These are phyloP conservation scores for Leucoma salicis DNA, from an alignment of 2,888 invertebrate genomes.

Conservation along the genomic window DNA sequence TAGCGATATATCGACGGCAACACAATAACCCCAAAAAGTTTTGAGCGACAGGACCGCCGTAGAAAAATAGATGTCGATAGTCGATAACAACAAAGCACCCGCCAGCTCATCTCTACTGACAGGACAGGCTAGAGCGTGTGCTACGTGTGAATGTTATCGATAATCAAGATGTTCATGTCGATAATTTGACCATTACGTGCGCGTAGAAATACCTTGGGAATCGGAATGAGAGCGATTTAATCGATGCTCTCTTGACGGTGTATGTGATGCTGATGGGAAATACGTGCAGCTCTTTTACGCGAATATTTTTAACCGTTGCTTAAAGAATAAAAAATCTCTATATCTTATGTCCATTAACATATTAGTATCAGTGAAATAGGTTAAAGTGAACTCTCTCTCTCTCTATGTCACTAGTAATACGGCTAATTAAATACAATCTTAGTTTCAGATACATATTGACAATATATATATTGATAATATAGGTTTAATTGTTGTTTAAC, in stretches of 20 bases:
- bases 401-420: too few species aligned
- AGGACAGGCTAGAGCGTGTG: slow-evolving; percentile 71
- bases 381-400: too few species aligned
- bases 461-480: too few species aligned
- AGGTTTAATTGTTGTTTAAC: too few species aligned
- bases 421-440: too few species aligned
- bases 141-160: slow-evolving; percentile 81
- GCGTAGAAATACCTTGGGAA: slow-evolving; percentile 58
- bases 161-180: slow-evolving; percentile 68
- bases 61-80: slow-evolving; percentile 73
- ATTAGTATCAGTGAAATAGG: too few species aligned
- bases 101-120: slow-evolving; percentile 74
- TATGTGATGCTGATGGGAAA: slow-evolving; percentile 14
- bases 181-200: slow-evolving; percentile 72
- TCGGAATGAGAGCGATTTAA: slow-evolving; percentile 56
- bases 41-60: slow-evolving; percentile 81
- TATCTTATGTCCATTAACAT: too few species aligned
- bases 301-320: background rate
- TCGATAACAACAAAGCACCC: slow-evolving; percentile 75
- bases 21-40: slow-evolving; percentile 67
- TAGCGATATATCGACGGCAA: slow-evolving; percentile 59
- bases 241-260: slow-evolving; percentile 30
- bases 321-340: too few species aligned
- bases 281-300: slow-evolving; percentile 2
- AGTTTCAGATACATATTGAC: too few species aligned